phyloP scores from a whole-genome alignment of 2,113 vertebrate genomes.

The Pycnonotus jocosus region DNA sequence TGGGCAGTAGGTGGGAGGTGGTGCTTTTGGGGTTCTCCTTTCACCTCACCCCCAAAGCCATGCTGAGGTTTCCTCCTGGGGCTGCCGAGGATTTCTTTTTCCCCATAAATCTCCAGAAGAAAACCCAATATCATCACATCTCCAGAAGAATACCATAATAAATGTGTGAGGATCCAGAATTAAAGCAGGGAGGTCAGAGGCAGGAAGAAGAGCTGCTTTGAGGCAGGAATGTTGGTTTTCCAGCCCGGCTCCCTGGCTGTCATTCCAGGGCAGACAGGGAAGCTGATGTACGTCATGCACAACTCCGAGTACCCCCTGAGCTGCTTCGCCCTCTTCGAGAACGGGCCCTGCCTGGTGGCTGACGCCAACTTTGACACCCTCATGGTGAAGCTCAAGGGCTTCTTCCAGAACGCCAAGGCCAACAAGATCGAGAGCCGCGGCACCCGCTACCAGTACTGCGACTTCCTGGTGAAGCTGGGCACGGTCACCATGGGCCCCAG shows the following conservation, averaged over 20 bases:
- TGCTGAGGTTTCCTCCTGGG: neutral
- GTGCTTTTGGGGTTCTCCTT: neutral
- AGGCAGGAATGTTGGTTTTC: neutral
- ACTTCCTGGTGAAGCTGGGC: conserved; percentile 95
- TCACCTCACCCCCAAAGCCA: accelerated
- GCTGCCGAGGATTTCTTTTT: neutral
- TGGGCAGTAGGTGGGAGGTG: neutral
- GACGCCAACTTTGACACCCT: conserved; percentile 94
- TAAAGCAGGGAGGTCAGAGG: neutral
- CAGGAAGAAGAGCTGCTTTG: neutral
- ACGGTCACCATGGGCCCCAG: conserved; percentile 94
- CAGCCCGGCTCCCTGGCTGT: neutral
- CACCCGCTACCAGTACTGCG: conserved; percentile 91
- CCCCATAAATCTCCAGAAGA: neutral
- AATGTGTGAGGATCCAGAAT: accelerated
- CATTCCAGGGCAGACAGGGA: conserved; percentile 84
- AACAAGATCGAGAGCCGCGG: conserved; percentile 97
- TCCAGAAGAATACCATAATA: too few species aligned
- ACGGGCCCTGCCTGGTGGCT: conserved; percentile 87
- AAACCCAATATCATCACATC: neutral
- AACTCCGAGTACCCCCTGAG: conserved; percentile 94
- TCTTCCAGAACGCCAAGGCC: conserved; percentile 96
- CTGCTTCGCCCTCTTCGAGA: conserved; percentile 92
- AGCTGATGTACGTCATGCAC: conserved; percentile 97
- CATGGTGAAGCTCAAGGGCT: conserved; percentile 96